Evolutionary conservation across 1,140 invertebrate species (phyloP).

Genomic region (Pseudomyrmex gracilis): DNA sequence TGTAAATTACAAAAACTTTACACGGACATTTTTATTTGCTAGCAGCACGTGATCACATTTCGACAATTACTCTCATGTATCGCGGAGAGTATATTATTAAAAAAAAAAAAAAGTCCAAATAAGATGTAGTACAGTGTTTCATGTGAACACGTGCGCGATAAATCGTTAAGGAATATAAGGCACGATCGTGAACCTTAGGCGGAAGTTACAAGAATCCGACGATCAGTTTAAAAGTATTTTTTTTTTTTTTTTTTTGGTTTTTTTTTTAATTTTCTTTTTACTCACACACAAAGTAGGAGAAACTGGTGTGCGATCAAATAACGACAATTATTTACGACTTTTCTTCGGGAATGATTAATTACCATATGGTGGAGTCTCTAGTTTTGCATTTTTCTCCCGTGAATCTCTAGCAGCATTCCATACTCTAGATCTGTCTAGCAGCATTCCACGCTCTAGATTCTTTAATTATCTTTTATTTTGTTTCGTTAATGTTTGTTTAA

Average conservation of each 20-base stretch:
- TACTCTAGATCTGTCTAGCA: neutral
- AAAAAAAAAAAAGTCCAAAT: neutral
- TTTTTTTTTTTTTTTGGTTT: neutral
- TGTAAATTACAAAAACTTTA: no score
- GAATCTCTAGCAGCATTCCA: neutral
- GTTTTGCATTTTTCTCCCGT: neutral
- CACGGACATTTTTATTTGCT: no score
- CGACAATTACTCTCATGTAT: neutral
- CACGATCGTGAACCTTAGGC: constrained; percentile 76
- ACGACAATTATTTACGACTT: neutral
- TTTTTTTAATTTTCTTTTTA: neutral
- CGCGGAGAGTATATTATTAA: neutral
- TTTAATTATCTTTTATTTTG: constrained; percentile 1
- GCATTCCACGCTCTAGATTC: neutral
- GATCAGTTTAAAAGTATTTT: neutral
- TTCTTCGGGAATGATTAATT: neutral
- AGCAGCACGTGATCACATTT: neutral
- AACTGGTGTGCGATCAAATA: constrained; percentile 23
- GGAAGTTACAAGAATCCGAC: neutral
- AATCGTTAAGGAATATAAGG: constrained; percentile 72
- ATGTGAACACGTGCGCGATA: constrained; percentile 30
- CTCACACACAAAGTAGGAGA: constrained; percentile 3
- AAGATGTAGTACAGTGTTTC: constrained; percentile 15
- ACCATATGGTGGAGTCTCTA: neutral
- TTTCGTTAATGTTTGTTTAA: neutral